Evolutionary conservation across 2,888 invertebrate species (phyloP), one percentile per base, ranked within the genome.

Genomic region (Cataglyphis cursor): DNA sequence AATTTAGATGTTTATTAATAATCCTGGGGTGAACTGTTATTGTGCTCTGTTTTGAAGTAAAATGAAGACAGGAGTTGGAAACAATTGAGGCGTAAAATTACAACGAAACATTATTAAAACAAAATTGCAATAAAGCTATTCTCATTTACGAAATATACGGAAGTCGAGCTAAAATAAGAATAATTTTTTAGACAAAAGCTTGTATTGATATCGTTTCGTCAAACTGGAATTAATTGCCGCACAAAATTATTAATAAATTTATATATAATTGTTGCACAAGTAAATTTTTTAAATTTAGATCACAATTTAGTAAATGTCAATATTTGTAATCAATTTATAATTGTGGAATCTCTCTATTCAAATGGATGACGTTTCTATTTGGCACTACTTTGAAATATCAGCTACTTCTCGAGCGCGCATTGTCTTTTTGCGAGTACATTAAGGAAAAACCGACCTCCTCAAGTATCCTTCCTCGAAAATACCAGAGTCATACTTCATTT

Each of bases 1-100:
- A 85, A 82, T 83, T 84, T 75, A 81, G 73, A 86, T 81, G 65
- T 88, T 75, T 86, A 84, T 86, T 82, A 86, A 85, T 80, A 70
- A 76, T 76, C 15, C 6, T 54, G 54, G 38, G 24, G n/a, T 57
- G 41, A 68, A 41, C 66, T 66, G 54, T 66, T 76, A 66, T 76
- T 51, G 3, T 38, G 15, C 31, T 59, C 31, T 28, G 28, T 66
- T 28, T 41, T 18, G 41, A 54, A 57, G 21, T 41, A 28, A 70
- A 70, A 78, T 44, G 18, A 72, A 70, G 57, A 70, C 51, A 76
- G 38, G n/a, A 74, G n/a, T 76, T 70, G 31, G 15, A 31, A 57
- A 70, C 41, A 41, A 41, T 31, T 41, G 12, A 78, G 57, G 70
- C 72, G 57, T 70, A 72, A 72, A 72, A 78, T 76, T 78, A 78